Conservation (phyloP, 2,113 vertebrate genomes). For the Upupa epops region DNA sequence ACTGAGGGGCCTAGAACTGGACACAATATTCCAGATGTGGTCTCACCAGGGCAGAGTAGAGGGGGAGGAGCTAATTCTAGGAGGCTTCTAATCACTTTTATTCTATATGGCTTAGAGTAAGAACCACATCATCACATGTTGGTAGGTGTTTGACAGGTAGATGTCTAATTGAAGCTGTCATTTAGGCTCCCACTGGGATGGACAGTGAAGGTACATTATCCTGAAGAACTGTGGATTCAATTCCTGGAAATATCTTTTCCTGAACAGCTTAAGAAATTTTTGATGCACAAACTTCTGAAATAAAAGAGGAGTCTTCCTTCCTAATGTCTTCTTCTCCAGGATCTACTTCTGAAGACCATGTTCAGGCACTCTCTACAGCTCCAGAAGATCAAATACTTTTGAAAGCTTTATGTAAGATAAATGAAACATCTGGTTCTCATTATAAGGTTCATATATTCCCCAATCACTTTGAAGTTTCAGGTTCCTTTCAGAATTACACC, state of each 20-base stretch:
- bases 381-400: not conserved
- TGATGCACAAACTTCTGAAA: not conserved
- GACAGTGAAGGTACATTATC: not conserved
- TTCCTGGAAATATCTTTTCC: not conserved
- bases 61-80: too few species aligned
- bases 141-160: not conserved
- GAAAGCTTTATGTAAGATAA: not conserved
- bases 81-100: not conserved
- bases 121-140: not conserved
- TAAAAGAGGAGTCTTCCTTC: not conserved
- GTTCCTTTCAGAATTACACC: not conserved
- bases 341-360: not conserved
- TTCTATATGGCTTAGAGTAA: not conserved
- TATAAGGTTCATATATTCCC: not conserved
- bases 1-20: too few species aligned
- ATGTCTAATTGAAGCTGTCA: not conserved
- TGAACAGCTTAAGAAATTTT: not conserved
- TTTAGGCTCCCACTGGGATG: not conserved
- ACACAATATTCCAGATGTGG: too few species aligned
- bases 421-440: not conserved
- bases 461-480: not conserved
- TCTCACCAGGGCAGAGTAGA: too few species aligned
- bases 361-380: not conserved
- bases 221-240: not conserved
- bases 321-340: not conserved